These are phyloP conservation scores for Murina feae DNA, from an alignment of 2,113 vertebrate genomes.

Conservation along the genomic window DNA sequence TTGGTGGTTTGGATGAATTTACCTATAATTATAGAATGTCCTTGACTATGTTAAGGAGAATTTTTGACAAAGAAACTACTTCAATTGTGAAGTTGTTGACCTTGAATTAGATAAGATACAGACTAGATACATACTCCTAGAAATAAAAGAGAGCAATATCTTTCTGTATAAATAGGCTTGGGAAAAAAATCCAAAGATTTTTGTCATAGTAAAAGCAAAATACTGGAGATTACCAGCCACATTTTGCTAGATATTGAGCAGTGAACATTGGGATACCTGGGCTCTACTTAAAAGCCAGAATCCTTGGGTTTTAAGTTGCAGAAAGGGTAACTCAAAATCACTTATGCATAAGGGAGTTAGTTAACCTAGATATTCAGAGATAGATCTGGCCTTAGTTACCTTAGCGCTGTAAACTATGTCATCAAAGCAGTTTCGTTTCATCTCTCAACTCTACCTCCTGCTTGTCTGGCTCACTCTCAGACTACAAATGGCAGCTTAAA, in stretches of 20 bases:
- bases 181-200: background rate
- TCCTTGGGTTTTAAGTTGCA: background rate
- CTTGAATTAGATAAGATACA: background rate
- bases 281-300: background rate
- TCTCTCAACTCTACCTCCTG: background rate
- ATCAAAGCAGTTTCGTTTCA: background rate
- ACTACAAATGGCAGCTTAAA: background rate
- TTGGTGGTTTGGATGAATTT: background rate
- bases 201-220: background rate
- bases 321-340: background rate
- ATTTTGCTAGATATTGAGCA: background rate
- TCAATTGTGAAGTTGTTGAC: background rate
- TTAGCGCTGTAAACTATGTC: background rate
- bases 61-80: conserved; percentile 34
- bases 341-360: background rate
- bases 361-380: background rate
- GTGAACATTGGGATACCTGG: background rate
- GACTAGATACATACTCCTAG: background rate
- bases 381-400: background rate
- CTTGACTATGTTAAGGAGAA: conserved; percentile 1
- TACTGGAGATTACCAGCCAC: background rate
- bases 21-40: background rate
- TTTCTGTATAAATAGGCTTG: background rate
- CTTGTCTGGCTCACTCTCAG: background rate
- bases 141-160: background rate